A percentile compares a stretch with the other conserved stretches of the same genome.
Evolutionary conservation across 1,140 invertebrate species (phyloP).

Genomic region (Drosophila virilis): DNA sequence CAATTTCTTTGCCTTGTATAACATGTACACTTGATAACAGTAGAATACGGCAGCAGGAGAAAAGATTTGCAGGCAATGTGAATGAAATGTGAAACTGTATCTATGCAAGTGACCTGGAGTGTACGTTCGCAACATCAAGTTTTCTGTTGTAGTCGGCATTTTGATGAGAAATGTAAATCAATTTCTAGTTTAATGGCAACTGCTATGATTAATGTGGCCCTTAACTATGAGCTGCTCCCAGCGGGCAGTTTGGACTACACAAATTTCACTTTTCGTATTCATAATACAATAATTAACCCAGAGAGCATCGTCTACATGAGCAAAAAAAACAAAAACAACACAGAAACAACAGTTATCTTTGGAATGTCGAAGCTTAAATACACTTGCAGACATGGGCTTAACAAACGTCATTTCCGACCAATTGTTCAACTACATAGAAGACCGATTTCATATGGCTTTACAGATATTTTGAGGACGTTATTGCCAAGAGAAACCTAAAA

Average conservation of each 20-base stretch:
- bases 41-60: slow-evolving; percentile 1
- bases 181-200: slow-evolving; percentile 58
- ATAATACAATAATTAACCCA: slow-evolving; percentile 70
- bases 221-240: slow-evolving; percentile 31
- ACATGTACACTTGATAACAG: slow-evolving; percentile 13
- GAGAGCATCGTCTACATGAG: slow-evolving; percentile 49
- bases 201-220: slow-evolving; percentile 64
- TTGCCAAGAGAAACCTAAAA: too few species aligned
- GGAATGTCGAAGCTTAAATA: not conserved
- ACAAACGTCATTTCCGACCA: not conserved
- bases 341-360: not conserved
- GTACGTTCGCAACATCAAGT: not conserved
- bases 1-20: slow-evolving; percentile 42
- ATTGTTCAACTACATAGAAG: not conserved
- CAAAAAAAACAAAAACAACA: not conserved
- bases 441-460: too few species aligned
- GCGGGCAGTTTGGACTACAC: slow-evolving; percentile 29
- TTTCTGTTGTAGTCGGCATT: not conserved
- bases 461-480: too few species aligned
- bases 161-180: slow-evolving; percentile 68
- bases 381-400: not conserved
- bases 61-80: not conserved
- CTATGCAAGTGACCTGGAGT: not conserved
- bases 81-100: not conserved
- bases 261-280: slow-evolving; percentile 74